Percentiles rank a stretch among this genome's conserved stretches.
These are phyloP conservation scores for Myopa testacea DNA, from an alignment of 2,888 invertebrate species.

Conservation along the genomic window DNA sequence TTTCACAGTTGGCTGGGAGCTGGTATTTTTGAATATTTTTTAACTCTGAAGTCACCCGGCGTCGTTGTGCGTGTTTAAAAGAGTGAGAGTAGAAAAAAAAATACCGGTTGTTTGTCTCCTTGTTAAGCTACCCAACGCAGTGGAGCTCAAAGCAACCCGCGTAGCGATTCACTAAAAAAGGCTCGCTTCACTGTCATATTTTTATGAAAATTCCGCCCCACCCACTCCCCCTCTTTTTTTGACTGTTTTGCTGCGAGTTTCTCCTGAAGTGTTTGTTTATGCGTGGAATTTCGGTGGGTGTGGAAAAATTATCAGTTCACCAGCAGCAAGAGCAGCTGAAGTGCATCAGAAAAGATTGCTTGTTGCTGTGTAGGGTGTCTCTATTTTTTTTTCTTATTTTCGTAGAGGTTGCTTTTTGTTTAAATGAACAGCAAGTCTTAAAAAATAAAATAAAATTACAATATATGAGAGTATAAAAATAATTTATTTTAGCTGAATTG, in stretches of 20 bases:
- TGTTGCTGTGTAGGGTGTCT: background rate
- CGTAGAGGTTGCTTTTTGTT: background rate
- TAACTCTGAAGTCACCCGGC: background rate
- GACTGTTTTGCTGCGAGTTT: background rate
- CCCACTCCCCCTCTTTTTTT: too few species aligned
- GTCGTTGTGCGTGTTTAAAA: too few species aligned
- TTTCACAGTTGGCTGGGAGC: too few species aligned
- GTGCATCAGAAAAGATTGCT: background rate
- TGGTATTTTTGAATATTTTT: background rate
- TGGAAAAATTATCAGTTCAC: constrained; percentile 18
- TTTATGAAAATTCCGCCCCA: background rate
- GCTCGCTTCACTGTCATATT: too few species aligned
- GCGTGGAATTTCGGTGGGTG: constrained; percentile 4
- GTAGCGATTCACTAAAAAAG: too few species aligned
- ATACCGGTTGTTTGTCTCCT: background rate
- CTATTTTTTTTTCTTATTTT: background rate
- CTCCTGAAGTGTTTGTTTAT: constrained; percentile 15
- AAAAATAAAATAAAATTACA: too few species aligned
- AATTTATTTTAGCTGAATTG: background rate
- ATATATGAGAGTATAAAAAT: background rate
- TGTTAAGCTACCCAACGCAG: too few species aligned
- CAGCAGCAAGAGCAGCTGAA: background rate
- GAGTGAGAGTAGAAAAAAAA: background rate
- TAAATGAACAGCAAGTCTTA: background rate
- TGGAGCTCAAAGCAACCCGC: too few species aligned